Base-by-base conservation (phyloP, 2,797 vertebrate genomes). In the Sebastes nivosus region DNA sequence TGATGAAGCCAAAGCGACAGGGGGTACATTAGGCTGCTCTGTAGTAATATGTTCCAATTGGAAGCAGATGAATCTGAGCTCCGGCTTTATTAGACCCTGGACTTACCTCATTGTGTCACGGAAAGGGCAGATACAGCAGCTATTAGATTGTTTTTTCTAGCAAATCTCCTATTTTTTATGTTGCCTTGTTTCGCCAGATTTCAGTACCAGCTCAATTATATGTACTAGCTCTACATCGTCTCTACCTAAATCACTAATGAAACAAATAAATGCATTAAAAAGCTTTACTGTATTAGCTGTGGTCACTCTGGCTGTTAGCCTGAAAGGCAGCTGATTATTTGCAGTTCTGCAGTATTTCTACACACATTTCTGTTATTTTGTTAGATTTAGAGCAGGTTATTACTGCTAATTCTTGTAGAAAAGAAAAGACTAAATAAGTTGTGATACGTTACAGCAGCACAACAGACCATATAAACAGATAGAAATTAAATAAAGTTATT, bases 1-100 rank as follows among this genome's bases (percentile, higher is more conserved):
- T 79, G 90, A 90, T 87, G 82, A 82, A 88, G 87, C 46, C 69
- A 27, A 61, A 90, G 84, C n/a, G 78, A 91, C 89, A 79, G 80
- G 76, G 67, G 77, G 64, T 80, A 54, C 82, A 81, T 86, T 80
- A 82, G 75, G 34, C 66, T 7, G 65, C 81, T 77, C 83, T 57
- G 54, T 59, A 76, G 79, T 87, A 90, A 91, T 84, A 29, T 14
- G 42, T 52, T 85, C 79, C 80, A 83, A 83, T 87, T 74, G 68
- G 72, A 83, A 76, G 75, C 77, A 83, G 87, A 85, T 78, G 74
- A 87, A 85, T 81, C 46, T 2, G 9, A 32, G 82, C 75, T 69
- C 4, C 1, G 18, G 63, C 59, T 87, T 72, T 30, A 90, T 83
- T 84, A 83, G 60, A 68, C 42, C 18, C 67, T n/a, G 54, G 25